A percentile compares a stretch with the other conserved stretches of the same genome.
phyloP scores from a whole-genome alignment of 2,797 vertebrate genomes.

The Caiman crocodilus region DNA sequence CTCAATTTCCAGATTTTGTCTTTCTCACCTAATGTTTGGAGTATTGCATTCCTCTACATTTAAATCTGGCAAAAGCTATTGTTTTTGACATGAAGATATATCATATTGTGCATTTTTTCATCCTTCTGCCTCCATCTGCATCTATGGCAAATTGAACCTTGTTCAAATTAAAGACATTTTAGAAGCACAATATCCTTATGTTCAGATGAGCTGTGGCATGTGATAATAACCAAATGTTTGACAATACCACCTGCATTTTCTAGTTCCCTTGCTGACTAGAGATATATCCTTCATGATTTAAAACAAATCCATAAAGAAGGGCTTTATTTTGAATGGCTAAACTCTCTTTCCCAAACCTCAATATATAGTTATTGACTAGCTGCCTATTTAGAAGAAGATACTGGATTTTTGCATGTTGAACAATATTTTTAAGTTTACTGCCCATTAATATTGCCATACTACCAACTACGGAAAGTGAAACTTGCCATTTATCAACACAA shows the following conservation, averaged over 20 bases:
- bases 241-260: neutral
- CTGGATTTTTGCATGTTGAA: neutral
- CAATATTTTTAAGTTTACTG: neutral
- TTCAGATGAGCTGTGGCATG: neutral
- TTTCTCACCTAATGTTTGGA: neutral
- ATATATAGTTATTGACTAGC: neutral
- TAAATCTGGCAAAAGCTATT: neutral
- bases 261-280: neutral
- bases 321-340: neutral
- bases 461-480: neutral
- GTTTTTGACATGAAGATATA: neutral
- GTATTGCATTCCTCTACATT: neutral
- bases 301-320: neutral
- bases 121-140: neutral
- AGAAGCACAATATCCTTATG: neutral
- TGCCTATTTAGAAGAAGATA: neutral
- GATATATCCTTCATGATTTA: slow-evolving; percentile 6
- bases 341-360: neutral
- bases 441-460: neutral
- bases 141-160: neutral
- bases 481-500: neutral
- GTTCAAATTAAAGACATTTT: neutral
- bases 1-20: neutral
- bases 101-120: neutral
- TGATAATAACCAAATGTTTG: neutral